Evolutionary conservation across 1,140 invertebrate genomes (phyloP).

Genomic region (Sarcophaga peregrina): DNA sequence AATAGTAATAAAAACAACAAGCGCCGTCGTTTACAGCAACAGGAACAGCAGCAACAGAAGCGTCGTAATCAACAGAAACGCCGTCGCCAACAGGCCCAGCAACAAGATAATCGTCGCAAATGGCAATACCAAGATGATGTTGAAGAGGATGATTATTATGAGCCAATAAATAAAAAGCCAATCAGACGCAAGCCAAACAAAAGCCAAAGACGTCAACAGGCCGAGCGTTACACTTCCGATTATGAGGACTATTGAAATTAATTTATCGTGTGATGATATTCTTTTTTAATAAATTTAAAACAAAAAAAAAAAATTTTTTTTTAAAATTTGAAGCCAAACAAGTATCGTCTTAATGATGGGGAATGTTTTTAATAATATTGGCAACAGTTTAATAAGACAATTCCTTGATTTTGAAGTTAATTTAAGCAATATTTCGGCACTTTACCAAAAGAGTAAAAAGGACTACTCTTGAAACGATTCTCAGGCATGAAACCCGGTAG

Average conservation of each 20-base stretch:
- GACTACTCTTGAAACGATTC: no score
- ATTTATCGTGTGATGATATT: background rate
- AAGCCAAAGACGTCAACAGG: slow-evolving; percentile 20
- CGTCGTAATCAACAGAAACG: slow-evolving; percentile 48
- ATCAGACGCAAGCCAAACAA: slow-evolving; percentile 44
- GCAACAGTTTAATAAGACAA: no score
- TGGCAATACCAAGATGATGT: slow-evolving; percentile 25
- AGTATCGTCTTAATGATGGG: no score
- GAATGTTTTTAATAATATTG: no score
- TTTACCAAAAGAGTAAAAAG: no score
- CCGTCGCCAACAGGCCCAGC: slow-evolving; percentile 46
- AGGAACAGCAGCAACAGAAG: slow-evolving; percentile 46
- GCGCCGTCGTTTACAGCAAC: slow-evolving; percentile 48
- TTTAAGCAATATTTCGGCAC: no score
- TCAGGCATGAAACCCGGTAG: no score
- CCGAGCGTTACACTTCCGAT: slow-evolving; percentile 2
- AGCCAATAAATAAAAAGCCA: slow-evolving; percentile 46
- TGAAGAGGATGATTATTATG: slow-evolving; percentile 10
- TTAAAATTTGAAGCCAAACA: no score
- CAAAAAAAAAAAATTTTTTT: no score
- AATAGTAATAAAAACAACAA: slow-evolving; percentile 26
- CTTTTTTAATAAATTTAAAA: no score
- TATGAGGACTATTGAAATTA: background rate
- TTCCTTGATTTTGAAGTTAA: no score
- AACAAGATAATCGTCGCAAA: slow-evolving; percentile 46